These are phyloP conservation scores for Buphagus erythrorhynchus DNA, from an alignment of 2,797 vertebrate species.

Conservation along the genomic window DNA sequence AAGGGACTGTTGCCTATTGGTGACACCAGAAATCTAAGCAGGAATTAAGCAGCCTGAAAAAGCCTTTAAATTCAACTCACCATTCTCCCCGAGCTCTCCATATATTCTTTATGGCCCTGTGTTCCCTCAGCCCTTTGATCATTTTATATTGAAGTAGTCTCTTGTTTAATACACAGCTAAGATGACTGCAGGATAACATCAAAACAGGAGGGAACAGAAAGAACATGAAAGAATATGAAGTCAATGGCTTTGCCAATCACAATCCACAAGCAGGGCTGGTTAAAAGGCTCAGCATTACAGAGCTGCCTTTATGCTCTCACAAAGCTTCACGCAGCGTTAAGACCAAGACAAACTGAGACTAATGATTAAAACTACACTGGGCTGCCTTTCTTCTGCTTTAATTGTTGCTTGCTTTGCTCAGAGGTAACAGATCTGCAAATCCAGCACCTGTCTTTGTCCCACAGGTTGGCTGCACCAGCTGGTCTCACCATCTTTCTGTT, in stretches of 20 bases:
- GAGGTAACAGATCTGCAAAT: neutral
- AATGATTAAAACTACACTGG: conserved; percentile 5
- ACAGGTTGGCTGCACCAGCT: neutral
- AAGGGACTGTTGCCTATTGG: conserved; percentile 48
- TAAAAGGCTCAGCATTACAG: conserved; percentile 21
- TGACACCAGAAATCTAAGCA: conserved; percentile 57
- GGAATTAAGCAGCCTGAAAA: conserved; percentile 67
- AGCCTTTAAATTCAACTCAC: conserved; percentile 58
- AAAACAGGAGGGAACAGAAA: conserved; percentile 59
- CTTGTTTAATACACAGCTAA: conserved; percentile 64
- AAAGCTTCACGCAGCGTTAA: neutral
- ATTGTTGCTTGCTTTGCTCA: neutral
- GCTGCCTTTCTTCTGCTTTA: conserved; percentile 5
- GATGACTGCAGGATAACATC: conserved; percentile 61
- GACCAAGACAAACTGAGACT: neutral
- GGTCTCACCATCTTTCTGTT: neutral
- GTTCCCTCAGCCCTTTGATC: conserved; percentile 68
- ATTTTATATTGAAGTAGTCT: conserved; percentile 59
- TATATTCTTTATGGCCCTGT: conserved; percentile 62
- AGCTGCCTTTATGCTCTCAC: conserved; percentile 27
- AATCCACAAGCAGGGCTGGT: conserved; percentile 29
- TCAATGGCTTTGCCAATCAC: conserved; percentile 47
- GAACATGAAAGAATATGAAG: conserved; percentile 66
- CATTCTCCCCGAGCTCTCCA: conserved; percentile 41
- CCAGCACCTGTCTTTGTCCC: neutral